A percentile compares a stretch with the other conserved stretches of the same genome.
phyloP scores from a whole-genome alignment of 2,113 vertebrate genomes.

The Poeciliopsis retropinna region DNA sequence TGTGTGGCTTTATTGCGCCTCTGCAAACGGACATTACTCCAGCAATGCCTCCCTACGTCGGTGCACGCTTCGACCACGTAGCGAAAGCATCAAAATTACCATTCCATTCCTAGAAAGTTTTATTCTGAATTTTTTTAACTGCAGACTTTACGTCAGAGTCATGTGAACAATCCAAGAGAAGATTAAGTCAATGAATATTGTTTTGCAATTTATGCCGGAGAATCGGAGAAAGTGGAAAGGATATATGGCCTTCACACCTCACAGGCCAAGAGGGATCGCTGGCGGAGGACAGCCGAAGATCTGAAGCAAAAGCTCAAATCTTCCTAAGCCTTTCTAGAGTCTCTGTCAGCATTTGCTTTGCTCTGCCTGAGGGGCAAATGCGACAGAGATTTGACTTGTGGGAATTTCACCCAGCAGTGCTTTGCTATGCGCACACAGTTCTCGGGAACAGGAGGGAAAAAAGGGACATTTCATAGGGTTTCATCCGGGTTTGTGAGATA shows the following conservation, averaged over 20 bases:
- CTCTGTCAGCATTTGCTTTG: conserved; percentile 23
- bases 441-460: neutral
- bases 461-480: neutral
- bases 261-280: conserved; percentile 2
- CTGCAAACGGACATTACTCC: neutral
- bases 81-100: neutral
- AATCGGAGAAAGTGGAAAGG: neutral
- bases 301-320: conserved; percentile 28
- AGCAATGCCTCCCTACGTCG: neutral
- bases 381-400: conserved; percentile 27
- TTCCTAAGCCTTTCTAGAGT: conserved; percentile 27
- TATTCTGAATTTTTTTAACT: neutral
- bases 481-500: conserved; percentile 1
- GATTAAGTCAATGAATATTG: neutral
- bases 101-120: neutral
- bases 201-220: neutral
- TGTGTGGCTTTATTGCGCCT: no score
- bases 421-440: conserved; percentile 6
- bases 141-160: neutral
- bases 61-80: neutral
- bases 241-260: conserved; percentile 14
- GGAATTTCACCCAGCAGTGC: conserved; percentile 16
- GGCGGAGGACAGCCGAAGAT: conserved; percentile 20
- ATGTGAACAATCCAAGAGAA: neutral
- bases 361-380: conserved; percentile 10